Percentiles rank a stretch among this genome's conserved stretches.
phyloP scores from a whole-genome alignment of 1,140 invertebrate genomes.

The Theocolax elegans region DNA sequence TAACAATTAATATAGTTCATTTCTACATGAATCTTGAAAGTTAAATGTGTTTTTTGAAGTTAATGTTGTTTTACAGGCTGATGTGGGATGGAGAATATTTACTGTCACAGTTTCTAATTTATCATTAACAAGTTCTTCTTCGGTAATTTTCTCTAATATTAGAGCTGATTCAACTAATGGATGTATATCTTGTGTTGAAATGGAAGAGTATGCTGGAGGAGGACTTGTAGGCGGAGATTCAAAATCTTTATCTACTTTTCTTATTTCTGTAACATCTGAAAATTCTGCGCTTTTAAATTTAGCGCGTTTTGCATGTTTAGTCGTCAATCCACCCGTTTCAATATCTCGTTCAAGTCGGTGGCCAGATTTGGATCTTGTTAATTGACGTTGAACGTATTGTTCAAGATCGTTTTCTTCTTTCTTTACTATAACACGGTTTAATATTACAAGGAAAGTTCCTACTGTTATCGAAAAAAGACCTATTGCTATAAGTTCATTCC shows the following conservation, averaged over 20 bases:
- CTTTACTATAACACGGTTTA: constrained; percentile 83
- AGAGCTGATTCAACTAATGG: constrained; percentile 47
- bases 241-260: neutral
- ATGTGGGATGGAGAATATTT: too few species aligned
- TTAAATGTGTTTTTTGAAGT: too few species aligned
- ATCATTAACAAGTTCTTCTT: constrained; percentile 69
- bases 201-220: constrained; percentile 60
- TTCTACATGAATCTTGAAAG: too few species aligned
- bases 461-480: constrained; percentile 79
- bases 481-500: constrained; percentile 84
- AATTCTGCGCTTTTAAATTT: constrained; percentile 61
- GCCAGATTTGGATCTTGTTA: constrained; percentile 84
- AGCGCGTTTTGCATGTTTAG: constrained; percentile 73
- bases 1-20: too few species aligned
- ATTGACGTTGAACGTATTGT: constrained; percentile 84
- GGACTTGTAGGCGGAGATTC: constrained; percentile 59
- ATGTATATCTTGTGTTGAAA: constrained; percentile 44
- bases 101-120: constrained; percentile 53
- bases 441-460: constrained; percentile 80
- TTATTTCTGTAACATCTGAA: constrained; percentile 41
- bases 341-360: constrained; percentile 83
- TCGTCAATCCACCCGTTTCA: constrained; percentile 83
- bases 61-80: too few species aligned
- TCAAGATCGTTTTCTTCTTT: constrained; percentile 86
- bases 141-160: constrained; percentile 70